Evolutionary conservation across 2,113 vertebrate genomes (phyloP).

Genomic region (Rhinoderma darwinii): DNA sequence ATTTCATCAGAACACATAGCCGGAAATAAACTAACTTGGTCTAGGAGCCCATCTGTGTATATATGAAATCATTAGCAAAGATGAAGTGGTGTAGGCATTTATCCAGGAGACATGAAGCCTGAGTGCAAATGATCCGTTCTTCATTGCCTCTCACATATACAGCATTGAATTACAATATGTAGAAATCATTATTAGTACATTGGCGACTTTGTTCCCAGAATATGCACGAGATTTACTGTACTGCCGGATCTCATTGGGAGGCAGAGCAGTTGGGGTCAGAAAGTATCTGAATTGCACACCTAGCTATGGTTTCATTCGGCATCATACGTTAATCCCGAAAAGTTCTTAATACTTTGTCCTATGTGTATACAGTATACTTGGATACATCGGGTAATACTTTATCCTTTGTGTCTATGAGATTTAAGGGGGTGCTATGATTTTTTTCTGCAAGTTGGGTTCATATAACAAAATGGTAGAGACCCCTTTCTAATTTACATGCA

Average conservation of each 20-base stretch:
- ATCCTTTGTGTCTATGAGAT: no score
- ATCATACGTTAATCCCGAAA: no score
- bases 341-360: no score
- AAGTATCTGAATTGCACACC: neutral
- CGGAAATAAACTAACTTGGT: neutral
- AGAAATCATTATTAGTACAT: neutral
- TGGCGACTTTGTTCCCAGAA: neutral
- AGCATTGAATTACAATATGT: neutral
- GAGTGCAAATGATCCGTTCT: neutral
- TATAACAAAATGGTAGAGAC: no score
- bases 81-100: neutral
- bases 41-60: constrained; percentile 3
- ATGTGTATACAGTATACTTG: no score
- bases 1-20: neutral
- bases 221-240: no score
- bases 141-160: neutral
- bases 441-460: no score
- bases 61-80: neutral
- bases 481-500: no score
- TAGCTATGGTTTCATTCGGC: no score
- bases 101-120: neutral
- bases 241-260: neutral
- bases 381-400: no score
- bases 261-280: no score
- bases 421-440: no score